phyloP scores from a whole-genome alignment of 2,797 vertebrate species.

The Sphenodon punctatus region DNA sequence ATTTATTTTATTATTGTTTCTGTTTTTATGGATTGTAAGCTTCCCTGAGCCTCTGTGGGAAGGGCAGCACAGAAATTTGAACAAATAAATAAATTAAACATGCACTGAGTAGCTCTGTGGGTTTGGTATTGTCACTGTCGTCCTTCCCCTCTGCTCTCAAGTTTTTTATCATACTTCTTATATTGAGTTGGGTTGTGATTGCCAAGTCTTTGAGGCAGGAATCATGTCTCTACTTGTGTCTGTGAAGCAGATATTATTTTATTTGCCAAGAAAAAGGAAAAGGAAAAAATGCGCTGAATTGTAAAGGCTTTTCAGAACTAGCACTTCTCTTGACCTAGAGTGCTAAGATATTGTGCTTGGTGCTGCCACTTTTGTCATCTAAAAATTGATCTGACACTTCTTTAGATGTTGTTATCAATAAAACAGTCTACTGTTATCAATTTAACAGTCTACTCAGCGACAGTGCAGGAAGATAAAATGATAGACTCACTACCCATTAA shows the following conservation, averaged over 20 bases:
- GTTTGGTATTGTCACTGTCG: neutral
- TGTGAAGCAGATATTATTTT: neutral
- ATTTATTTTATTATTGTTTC: no score
- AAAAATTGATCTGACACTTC: neutral
- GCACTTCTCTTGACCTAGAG: accelerated
- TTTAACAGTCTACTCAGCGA: neutral
- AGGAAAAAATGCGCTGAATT: no score
- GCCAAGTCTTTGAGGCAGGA: neutral
- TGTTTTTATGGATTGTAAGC: no score
- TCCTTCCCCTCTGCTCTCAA: neutral
- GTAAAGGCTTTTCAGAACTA: no score
- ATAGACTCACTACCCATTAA: neutral
- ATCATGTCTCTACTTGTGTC: neutral
- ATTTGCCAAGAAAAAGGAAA: no score
- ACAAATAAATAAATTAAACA: no score
- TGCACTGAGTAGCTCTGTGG: accelerated
- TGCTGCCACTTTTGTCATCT: neutral
- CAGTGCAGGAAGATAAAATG: neutral
- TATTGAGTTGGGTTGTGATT: neutral
- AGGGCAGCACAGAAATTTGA: no score
- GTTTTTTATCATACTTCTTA: neutral
- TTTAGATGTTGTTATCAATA: neutral
- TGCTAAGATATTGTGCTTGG: neutral
- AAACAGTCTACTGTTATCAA: neutral
- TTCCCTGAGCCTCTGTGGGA: no score